phyloP scores from a whole-genome alignment of 2,888 invertebrate genomes.

The Conus canariensis region DNA sequence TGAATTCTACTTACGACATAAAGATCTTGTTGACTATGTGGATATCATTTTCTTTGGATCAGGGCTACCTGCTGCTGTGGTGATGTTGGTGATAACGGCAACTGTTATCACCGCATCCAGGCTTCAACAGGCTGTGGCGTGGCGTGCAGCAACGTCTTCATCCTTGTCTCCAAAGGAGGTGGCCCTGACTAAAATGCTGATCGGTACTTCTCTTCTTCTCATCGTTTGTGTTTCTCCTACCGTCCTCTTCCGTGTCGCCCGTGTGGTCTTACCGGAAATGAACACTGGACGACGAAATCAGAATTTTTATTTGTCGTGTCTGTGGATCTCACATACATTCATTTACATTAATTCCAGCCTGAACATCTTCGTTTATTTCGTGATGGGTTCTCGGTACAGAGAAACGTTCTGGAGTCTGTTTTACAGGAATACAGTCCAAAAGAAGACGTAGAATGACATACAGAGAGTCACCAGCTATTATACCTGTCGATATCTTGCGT shows the following conservation, averaged over 20 bases:
- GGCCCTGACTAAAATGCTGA: neutral
- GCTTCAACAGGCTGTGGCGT: neutral
- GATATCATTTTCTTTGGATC: neutral
- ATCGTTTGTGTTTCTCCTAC: neutral
- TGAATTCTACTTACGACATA: neutral
- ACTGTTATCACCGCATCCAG: neutral
- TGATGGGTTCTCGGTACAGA: neutral
- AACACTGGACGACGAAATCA: neutral
- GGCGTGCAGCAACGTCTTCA: neutral
- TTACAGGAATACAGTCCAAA: neutral
- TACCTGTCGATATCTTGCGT: no score
- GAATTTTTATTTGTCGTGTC: neutral
- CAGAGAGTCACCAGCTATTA: no score
- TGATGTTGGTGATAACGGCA: neutral
- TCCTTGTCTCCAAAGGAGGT: neutral
- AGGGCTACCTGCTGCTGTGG: neutral
- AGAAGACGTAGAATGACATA: no score
- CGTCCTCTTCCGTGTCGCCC: neutral
- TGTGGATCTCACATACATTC: neutral
- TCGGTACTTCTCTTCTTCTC: neutral
- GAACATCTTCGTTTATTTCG: neutral
- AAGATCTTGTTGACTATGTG: neutral
- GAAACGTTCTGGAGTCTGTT: neutral
- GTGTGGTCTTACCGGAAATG: neutral
- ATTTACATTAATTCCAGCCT: slow-evolving; percentile 7